A percentile compares a stretch with the other conserved stretches of the same genome.
Conservation (phyloP, 2,113 vertebrate species). For the Butorides virescens region DNA sequence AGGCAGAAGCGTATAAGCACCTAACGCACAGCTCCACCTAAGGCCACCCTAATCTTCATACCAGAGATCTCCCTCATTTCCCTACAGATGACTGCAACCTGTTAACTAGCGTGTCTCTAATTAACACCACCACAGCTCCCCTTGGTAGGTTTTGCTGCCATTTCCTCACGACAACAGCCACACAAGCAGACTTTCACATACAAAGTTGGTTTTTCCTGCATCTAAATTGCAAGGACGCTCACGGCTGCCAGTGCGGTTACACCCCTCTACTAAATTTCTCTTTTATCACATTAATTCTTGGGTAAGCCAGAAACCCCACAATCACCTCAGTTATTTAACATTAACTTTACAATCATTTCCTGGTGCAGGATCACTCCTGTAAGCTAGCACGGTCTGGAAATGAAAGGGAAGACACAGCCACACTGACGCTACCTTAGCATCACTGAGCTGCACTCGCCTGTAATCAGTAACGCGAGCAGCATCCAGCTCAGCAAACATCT, state of each 20-base stretch:
- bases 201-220: background rate
- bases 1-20: background rate
- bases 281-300: too few relatives aligned
- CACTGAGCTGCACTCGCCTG: background rate
- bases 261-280: background rate
- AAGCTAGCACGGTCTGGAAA: background rate
- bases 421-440: fast-evolving
- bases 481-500: background rate
- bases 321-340: background rate
- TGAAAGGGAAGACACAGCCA: background rate
- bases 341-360: background rate
- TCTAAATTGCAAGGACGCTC: background rate
- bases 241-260: fast-evolving
- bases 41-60: background rate
- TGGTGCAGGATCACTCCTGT: background rate
- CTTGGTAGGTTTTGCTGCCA: background rate
- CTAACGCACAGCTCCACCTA: fast-evolving
- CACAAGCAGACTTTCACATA: fast-evolving
- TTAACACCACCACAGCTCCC: background rate
- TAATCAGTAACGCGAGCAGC: background rate
- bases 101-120: background rate
- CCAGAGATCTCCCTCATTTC: background rate
- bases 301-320: background rate
- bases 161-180: background rate
- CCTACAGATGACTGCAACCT: background rate